Evolutionary conservation across 2,888 invertebrate species (phyloP), one percentile per base, ranked within the genome.

Genomic region (Machimus atricapillus): DNA sequence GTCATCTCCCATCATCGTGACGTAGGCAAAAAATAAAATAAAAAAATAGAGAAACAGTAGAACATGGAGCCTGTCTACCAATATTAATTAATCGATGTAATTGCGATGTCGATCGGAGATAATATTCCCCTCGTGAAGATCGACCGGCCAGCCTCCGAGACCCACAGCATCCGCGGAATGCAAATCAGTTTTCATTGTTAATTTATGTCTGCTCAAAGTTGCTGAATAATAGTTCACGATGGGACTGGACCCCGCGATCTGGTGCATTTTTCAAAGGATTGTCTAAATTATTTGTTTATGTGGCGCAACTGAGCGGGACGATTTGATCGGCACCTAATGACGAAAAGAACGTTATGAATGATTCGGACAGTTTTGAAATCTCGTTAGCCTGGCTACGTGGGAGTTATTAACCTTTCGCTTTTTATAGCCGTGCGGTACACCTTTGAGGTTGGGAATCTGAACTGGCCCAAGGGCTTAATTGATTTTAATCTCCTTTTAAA

Each of bases 11-110:
- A 43, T 83, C 83, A 83, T 73, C 66, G 82, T 82, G 82, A 82
- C 83, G 83, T 83, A 37, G 73, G 31, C 66, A 66, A 66, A 66
- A 66, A n/a, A n/a, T n/a, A n/a, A n/a, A n/a, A n/a, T n/a, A n/a
- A 40, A 31, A 34, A 23, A 56, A 40, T 40, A 40, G 31, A 31
- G 7, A 83, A 83, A 83, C 83, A 83, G 83, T 66, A 40, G 73
- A 83, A 83, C 83, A 83, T 83, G 83, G 66, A 66, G 66, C 73
- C 83, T 83, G 83, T 83, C 83, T 87, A 89, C 90, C 90, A 91
- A 91, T 91, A 91, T 91, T 91, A 91, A 91, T 91, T 91, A 91
- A 91, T 91, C 91, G 91, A 91, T 91, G 91, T 91, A 91, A 91
- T 91, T 91, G 91, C 91, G 90, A 91, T 91, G 91, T 91, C 91